A percentile compares a stretch with the other conserved stretches of the same genome.
These are phyloP conservation scores for Quadroppia sp. DNA, from an alignment of 2,888 invertebrate species.

Conservation along the genomic window DNA sequence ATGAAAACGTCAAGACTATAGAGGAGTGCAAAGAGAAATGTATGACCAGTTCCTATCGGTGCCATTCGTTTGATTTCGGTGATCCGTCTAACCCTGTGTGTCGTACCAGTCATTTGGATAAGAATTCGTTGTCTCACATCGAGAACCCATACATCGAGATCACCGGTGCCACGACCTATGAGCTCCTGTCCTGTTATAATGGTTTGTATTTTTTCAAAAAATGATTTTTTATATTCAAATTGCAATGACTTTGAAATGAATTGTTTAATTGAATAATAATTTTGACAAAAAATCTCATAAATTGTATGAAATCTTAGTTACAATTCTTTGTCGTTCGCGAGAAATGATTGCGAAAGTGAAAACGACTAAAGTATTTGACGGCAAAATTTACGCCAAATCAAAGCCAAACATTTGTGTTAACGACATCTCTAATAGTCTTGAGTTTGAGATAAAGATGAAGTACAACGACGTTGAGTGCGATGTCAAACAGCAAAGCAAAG, in stretches of 20 bases:
- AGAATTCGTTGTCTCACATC: slow-evolving; percentile 71
- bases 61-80: slow-evolving; percentile 77
- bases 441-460: slow-evolving; percentile 86
- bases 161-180: slow-evolving; percentile 84
- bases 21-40: slow-evolving; percentile 85
- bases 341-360: slow-evolving; percentile 90
- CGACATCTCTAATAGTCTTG: slow-evolving; percentile 77
- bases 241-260: too few species aligned
- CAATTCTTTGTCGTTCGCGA: slow-evolving; percentile 78
- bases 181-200: slow-evolving; percentile 87
- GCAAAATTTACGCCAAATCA: slow-evolving; percentile 90
- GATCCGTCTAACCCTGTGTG: slow-evolving; percentile 64
- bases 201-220: too few species aligned
- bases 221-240: too few species aligned
- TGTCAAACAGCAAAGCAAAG: slow-evolving; percentile 59
- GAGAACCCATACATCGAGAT: slow-evolving; percentile 58
- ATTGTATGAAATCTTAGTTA: too few species aligned
- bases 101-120: slow-evolving; percentile 82
- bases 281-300: too few species aligned
- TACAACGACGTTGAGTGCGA: slow-evolving; percentile 64
- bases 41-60: slow-evolving; percentile 66
- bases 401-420: slow-evolving; percentile 87
- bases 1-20: slow-evolving; percentile 72
- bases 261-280: too few species aligned
- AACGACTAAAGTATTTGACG: slow-evolving; percentile 85